Evolutionary conservation across 2,797 vertebrate species (phyloP).

Genomic region (Darevskia mixta): DNA sequence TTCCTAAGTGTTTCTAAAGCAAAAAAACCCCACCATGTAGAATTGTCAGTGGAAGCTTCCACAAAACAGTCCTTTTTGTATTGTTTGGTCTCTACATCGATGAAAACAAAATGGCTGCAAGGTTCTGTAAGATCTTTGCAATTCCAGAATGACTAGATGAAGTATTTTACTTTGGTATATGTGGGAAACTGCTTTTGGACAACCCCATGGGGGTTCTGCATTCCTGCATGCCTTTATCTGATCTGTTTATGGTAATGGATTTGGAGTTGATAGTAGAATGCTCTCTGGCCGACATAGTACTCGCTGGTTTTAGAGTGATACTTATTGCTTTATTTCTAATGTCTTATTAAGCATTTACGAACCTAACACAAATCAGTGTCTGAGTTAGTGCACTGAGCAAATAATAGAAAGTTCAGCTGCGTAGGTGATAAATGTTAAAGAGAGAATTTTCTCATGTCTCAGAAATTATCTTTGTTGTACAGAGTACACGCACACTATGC

Average conservation of each 20-base stretch:
- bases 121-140: neutral
- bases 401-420: neutral
- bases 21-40: neutral
- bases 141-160: neutral
- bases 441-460: too few species aligned
- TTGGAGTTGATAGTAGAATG: neutral
- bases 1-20: slow-evolving; percentile 5
- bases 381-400: neutral
- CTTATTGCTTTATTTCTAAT: neutral
- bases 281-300: neutral
- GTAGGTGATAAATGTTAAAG: neutral
- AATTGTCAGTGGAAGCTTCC: neutral
- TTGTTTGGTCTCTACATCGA: neutral
- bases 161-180: neutral
- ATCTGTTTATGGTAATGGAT: neutral
- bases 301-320: neutral
- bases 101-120: neutral
- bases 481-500: neutral
- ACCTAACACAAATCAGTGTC: neutral
- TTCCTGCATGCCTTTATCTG: neutral
- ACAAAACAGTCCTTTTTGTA: neutral
- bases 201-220: neutral
- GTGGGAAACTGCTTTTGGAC: neutral
- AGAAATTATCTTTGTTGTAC: neutral
- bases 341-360: neutral